These are phyloP conservation scores for Turritopsis dohrnii DNA, from an alignment of 30 jellyfish, hydroid and myxozoan species.

Conservation along the genomic window DNA sequence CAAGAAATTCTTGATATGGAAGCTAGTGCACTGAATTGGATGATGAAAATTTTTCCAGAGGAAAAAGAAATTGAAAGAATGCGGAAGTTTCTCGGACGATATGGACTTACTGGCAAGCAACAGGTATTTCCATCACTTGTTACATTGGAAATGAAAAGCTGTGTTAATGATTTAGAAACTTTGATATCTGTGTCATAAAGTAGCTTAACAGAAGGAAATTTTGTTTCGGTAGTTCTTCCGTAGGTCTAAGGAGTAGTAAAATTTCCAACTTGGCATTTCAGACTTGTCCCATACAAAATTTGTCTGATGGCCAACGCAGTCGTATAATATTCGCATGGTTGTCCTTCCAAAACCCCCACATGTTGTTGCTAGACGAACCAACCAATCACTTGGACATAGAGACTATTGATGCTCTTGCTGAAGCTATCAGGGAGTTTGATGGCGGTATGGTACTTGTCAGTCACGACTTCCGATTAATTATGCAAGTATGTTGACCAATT, in stretches of 20 bases:
- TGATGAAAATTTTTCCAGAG: constrained; percentile 85
- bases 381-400: constrained; percentile 99
- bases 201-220: too few species aligned
- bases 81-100: constrained; percentile 79
- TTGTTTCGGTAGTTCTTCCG: too few species aligned
- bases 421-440: constrained; percentile 89
- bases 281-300: constrained; percentile 86
- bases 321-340: constrained; percentile 96
- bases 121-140: constrained; percentile 87
- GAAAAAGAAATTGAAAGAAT: constrained; percentile 72
- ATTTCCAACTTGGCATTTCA: constrained; percentile 6
- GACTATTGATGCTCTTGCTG: constrained; percentile 96
- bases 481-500: constrained; percentile 58
- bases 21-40: constrained; percentile 76
- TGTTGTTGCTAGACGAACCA: constrained; percentile 99
- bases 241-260: too few species aligned
- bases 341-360: constrained; percentile 88
- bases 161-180: too few species aligned
- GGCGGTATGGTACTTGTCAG: constrained; percentile 97
- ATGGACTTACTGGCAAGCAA: constrained; percentile 94
- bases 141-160: too few species aligned
- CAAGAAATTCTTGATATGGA: constrained; percentile 90
- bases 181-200: too few species aligned
- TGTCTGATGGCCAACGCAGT: constrained; percentile 97
- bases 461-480: constrained; percentile 96